Percentiles rank a stretch among this genome's conserved stretches.
phyloP scores from a whole-genome alignment of 2,888 invertebrate species.

The Tetragnatha montana region DNA sequence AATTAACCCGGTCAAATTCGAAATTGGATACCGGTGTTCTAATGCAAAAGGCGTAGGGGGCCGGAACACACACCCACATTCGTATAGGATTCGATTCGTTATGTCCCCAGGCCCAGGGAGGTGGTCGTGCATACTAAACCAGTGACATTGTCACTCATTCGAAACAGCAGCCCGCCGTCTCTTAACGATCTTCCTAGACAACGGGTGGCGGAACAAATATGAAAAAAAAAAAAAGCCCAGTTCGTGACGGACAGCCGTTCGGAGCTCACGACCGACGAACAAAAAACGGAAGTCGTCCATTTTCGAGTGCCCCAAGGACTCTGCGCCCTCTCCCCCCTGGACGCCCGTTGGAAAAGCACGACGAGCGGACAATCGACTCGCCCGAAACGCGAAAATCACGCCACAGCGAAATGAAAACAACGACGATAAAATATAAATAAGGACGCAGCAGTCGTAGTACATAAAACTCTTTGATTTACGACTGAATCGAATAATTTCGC shows the following conservation, averaged over 20 bases:
- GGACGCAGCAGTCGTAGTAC: not conserved
- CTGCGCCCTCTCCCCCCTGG: slow-evolving; percentile 47
- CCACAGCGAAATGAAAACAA: slow-evolving; percentile 33
- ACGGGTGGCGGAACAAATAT: not conserved
- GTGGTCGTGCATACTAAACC: too few species aligned
- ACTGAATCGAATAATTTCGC: too few species aligned
- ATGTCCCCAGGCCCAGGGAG: too few species aligned
- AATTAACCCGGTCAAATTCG: too few species aligned
- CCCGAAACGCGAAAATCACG: slow-evolving; percentile 23
- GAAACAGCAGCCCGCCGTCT: not conserved
- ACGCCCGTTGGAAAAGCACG: slow-evolving; percentile 23
- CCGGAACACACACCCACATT: too few species aligned
- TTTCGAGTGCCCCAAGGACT: slow-evolving; percentile 42
- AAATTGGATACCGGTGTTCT: too few species aligned
- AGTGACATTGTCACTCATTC: not conserved
- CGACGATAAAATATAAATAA: not conserved
- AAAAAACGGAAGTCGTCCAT: slow-evolving; percentile 58
- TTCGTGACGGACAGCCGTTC: slow-evolving; percentile 6
- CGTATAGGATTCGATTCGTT: too few species aligned
- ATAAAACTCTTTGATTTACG: not conserved
- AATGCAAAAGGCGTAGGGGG: too few species aligned
- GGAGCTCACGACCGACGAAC: slow-evolving; percentile 28
- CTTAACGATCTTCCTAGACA: not conserved
- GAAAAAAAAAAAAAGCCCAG: not conserved
- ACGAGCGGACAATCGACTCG: slow-evolving; percentile 9